Conservation (phyloP, 2,797 vertebrate genomes). For the Oryzias sinensis region DNA sequence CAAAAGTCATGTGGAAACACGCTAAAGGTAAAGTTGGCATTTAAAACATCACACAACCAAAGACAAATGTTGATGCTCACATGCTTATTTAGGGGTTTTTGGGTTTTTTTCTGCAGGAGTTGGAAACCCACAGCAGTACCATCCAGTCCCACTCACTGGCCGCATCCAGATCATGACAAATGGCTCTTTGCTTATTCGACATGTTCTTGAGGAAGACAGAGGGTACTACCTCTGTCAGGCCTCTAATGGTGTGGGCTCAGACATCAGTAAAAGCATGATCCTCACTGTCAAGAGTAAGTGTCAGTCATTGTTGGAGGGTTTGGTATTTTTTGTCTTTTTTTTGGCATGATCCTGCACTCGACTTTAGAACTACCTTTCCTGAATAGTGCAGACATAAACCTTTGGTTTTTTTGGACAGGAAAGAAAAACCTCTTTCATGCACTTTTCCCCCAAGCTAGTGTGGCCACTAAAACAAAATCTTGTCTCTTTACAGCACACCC, state of each 20-base stretch:
- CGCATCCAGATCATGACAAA: slow-evolving; percentile 98
- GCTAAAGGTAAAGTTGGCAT: slow-evolving; percentile 86
- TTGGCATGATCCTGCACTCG: slow-evolving; percentile 19
- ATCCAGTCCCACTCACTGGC: slow-evolving; percentile 93
- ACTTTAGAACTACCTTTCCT: slow-evolving; percentile 33
- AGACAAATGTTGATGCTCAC: neutral
- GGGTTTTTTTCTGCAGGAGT: slow-evolving; percentile 74
- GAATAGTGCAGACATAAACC: slow-evolving; percentile 28
- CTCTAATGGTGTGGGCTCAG: slow-evolving; percentile 97
- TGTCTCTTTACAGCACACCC: slow-evolving; percentile 38
- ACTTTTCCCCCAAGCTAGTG: slow-evolving; percentile 57
- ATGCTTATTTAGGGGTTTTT: slow-evolving; percentile 7
- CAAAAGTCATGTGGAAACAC: slow-evolving; percentile 98
- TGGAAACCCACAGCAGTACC: slow-evolving; percentile 97
- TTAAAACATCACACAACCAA: neutral
- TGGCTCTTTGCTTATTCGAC: slow-evolving; percentile 94
- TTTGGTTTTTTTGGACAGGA: slow-evolving; percentile 34
- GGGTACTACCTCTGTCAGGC: slow-evolving; percentile 98
- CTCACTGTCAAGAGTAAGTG: slow-evolving; percentile 89
- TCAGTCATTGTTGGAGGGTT: slow-evolving; percentile 34
- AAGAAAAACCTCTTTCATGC: slow-evolving; percentile 46
- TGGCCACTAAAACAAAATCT: slow-evolving; percentile 45
- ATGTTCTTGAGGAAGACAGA: slow-evolving; percentile 94
- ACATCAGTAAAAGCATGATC: slow-evolving; percentile 99
- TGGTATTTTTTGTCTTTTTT: neutral